Evolutionary conservation across 2,797 vertebrate species (phyloP).

Genomic region (Onychomys leucogaster): DNA sequence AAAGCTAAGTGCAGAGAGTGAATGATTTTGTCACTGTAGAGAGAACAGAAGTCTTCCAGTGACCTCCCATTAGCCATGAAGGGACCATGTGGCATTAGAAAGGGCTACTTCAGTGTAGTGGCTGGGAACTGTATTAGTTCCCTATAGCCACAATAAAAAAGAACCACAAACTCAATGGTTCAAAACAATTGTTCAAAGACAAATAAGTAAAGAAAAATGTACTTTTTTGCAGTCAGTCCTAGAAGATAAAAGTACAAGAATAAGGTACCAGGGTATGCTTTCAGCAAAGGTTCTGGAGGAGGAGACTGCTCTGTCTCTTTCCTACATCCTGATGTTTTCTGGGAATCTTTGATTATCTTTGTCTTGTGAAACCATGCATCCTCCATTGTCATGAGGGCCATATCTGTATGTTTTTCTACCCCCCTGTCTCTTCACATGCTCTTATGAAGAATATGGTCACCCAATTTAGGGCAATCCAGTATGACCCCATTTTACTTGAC

Average conservation of each 20-base stretch:
- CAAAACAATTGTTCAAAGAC: background rate
- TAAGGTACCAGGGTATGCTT: background rate
- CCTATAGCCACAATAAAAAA: background rate
- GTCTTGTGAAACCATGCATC: background rate
- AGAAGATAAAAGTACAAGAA: background rate
- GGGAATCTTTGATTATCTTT: background rate
- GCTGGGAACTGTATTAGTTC: background rate
- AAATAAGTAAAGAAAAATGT: background rate
- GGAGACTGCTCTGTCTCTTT: background rate
- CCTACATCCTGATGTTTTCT: background rate
- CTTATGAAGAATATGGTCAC: background rate
- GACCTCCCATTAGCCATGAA: background rate
- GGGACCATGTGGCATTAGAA: background rate
- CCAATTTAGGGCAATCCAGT: background rate
- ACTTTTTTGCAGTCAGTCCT: background rate
- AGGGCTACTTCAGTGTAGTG: background rate
- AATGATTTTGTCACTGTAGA: background rate
- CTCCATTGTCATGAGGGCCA: background rate
- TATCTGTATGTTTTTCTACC: background rate
- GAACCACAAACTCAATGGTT: background rate
- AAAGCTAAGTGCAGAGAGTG: slow-evolving; percentile 3
- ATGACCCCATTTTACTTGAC: background rate
- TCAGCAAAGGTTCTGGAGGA: background rate
- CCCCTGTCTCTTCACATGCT: background rate
- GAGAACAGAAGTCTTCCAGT: background rate